Conservation (phyloP, 2,113 vertebrate genomes). For the Paralichthys olivaceus region DNA sequence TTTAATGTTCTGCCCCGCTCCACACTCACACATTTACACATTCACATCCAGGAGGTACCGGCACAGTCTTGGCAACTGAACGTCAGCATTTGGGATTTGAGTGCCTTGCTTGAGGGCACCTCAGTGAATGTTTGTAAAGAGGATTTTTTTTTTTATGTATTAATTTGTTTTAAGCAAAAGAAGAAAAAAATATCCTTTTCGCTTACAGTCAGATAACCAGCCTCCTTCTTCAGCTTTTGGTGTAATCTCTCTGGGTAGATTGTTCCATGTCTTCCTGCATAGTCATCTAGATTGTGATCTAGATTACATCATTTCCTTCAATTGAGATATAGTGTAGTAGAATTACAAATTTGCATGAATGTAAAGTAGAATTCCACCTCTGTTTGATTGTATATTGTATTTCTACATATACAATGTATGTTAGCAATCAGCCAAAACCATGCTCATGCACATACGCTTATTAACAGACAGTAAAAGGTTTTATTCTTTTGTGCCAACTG, state of each 20-base stretch:
- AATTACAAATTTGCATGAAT: too few relatives aligned
- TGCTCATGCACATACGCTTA: too few relatives aligned
- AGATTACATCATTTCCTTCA: not conserved
- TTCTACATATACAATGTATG: not conserved
- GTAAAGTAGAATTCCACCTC: not conserved
- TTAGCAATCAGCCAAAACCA: not conserved
- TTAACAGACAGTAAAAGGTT: too few relatives aligned
- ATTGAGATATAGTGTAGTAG: too few relatives aligned
- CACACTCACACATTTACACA: not conserved
- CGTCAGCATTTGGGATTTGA: slow-evolving; percentile 30
- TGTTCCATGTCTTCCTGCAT: not conserved
- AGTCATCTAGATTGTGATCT: not conserved
- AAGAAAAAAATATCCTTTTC: not conserved
- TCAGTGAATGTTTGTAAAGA: slow-evolving; percentile 24
- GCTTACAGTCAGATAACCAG: slow-evolving; percentile 11
- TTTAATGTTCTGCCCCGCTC: slow-evolving; percentile 3
- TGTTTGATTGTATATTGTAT: not conserved
- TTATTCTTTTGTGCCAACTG: not conserved
- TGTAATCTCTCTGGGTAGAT: slow-evolving; percentile 8
- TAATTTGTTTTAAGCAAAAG: slow-evolving; percentile 19
- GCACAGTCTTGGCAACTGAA: slow-evolving; percentile 28
- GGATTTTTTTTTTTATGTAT: not conserved
- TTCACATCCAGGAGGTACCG: slow-evolving; percentile 5
- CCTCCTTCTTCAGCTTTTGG: slow-evolving; percentile 27
- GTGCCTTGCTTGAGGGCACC: slow-evolving; percentile 28